A percentile compares a stretch with the other conserved stretches of the same genome.
Evolutionary conservation across 1,140 invertebrate genomes (phyloP).

Genomic region (Portunus trituberculatus): DNA sequence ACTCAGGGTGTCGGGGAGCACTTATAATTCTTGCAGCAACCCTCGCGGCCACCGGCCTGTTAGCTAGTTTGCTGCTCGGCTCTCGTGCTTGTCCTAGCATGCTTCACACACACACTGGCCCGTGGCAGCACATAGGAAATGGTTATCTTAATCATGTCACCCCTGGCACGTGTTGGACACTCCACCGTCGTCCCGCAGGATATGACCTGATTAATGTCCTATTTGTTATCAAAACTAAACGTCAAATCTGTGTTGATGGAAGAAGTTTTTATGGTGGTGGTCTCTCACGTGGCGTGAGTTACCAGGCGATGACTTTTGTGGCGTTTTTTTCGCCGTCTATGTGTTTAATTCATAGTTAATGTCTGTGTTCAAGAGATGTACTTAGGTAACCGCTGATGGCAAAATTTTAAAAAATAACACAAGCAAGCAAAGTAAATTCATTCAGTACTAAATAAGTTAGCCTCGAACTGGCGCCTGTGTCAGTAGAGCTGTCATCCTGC

Average conservation of each 20-base stretch:
- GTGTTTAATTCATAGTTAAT: background rate
- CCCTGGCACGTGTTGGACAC: too few relatives aligned
- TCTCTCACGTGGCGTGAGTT: background rate
- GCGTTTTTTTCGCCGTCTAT: background rate
- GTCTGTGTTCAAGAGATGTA: background rate
- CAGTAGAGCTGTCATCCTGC: conserved; percentile 39
- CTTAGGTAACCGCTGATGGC: background rate
- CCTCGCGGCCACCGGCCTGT: too few relatives aligned
- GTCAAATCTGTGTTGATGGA: conserved; percentile 55
- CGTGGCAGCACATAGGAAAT: too few relatives aligned
- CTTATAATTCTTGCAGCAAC: too few relatives aligned
- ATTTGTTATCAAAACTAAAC: conserved; percentile 55
- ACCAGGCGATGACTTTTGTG: background rate
- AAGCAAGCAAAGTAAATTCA: background rate
- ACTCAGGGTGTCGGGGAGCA: too few relatives aligned
- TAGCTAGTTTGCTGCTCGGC: too few relatives aligned
- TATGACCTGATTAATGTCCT: conserved; percentile 27
- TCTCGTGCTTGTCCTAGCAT: too few relatives aligned
- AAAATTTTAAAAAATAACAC: background rate
- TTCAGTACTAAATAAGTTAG: too few relatives aligned
- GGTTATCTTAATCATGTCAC: too few relatives aligned
- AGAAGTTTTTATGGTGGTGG: conserved; percentile 28
- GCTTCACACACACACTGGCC: too few relatives aligned
- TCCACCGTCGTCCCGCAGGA: too few relatives aligned
- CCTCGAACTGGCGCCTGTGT: background rate